phyloP scores from a whole-genome alignment of 2,113 vertebrate species.

The Microtus pennsylvanicus region DNA sequence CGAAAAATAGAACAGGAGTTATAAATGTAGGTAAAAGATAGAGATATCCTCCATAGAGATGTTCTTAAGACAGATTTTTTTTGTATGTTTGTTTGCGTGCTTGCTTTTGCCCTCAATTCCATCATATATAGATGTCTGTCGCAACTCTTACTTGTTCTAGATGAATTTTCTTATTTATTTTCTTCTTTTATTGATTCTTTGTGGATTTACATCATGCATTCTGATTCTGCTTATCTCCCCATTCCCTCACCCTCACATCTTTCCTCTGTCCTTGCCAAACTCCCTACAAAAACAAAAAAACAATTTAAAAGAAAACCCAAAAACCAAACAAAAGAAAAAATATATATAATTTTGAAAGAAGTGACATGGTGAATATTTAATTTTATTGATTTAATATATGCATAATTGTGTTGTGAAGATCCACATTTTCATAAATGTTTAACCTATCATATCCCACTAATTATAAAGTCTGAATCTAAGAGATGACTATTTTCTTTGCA shows the following conservation, averaged over 20 bases:
- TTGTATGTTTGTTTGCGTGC: not conserved
- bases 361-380: not conserved
- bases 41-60: not conserved
- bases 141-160: not conserved
- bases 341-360: not conserved
- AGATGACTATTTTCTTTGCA: not conserved
- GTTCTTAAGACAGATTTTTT: not conserved
- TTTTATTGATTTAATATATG: not conserved
- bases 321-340: not conserved
- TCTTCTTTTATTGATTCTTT: too few relatives aligned
- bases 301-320: not conserved
- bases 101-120: not conserved
- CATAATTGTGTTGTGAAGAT: not conserved
- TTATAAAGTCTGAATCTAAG: not conserved
- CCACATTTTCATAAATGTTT: not conserved
- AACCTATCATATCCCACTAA: not conserved
- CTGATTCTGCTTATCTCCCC: too few relatives aligned
- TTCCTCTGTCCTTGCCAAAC: too few relatives aligned
- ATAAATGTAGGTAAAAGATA: not conserved
- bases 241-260: too few relatives aligned
- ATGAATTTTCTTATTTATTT: too few relatives aligned
- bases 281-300: too few relatives aligned
- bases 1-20: rapidly evolving
- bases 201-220: too few relatives aligned
- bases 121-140: not conserved